Evolutionary conservation across 2,113 vertebrate species (phyloP).

Genomic region (Prionailurus viverrinus): DNA sequence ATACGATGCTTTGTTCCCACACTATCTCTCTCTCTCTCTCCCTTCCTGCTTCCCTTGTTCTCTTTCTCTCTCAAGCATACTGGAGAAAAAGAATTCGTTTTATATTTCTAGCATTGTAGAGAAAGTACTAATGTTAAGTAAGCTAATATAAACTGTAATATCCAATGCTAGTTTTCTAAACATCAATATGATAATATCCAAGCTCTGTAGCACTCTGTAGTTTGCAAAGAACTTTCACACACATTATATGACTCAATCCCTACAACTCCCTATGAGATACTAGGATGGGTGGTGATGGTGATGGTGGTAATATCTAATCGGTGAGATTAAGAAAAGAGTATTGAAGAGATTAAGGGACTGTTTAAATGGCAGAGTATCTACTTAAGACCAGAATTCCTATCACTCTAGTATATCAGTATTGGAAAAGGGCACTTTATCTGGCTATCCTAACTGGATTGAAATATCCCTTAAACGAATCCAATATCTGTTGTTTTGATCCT

Average conservation of each 20-base stretch:
- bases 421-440: slow-evolving; percentile 32
- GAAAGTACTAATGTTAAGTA: not conserved
- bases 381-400: slow-evolving; percentile 39
- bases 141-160: not conserved
- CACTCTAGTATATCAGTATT: not conserved
- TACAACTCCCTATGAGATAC: not conserved
- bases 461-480: not conserved
- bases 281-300: not conserved
- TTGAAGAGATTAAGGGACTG: not conserved
- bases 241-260: not conserved
- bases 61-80: not conserved
- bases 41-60: not conserved
- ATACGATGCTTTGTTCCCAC: not conserved
- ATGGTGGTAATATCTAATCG: not conserved
- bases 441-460: not conserved
- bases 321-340: slow-evolving; percentile 25
- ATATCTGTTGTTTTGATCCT: not conserved
- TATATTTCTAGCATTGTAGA: not conserved
- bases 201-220: not conserved
- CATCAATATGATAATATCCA: not conserved
- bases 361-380: not conserved
- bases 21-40: not conserved
- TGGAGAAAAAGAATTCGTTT: not conserved
- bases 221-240: not conserved
- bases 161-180: not conserved